A percentile compares a stretch with the other conserved stretches of the same genome.
Evolutionary conservation across 2,113 vertebrate genomes (phyloP).

Genomic region (Micromys minutus): DNA sequence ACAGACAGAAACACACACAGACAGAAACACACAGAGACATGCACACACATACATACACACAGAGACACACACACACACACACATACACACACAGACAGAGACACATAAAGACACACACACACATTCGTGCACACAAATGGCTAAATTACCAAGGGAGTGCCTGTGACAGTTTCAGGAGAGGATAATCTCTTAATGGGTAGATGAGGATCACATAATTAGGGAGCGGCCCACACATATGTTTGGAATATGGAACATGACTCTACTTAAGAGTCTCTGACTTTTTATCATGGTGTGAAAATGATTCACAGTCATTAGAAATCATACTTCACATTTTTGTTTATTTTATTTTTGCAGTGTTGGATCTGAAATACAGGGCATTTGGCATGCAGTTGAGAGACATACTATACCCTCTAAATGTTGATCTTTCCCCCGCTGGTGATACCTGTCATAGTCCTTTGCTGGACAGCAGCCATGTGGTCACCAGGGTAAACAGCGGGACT

Average conservation of each 20-base stretch:
- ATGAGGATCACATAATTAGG: not conserved
- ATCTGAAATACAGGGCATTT: too few relatives aligned
- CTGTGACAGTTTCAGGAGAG: not conserved
- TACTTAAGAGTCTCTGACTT: not conserved
- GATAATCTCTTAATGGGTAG: not conserved
- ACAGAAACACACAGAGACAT: too few relatives aligned
- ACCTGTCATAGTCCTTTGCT: not conserved
- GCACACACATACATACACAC: too few relatives aligned
- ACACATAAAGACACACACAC: accelerated
- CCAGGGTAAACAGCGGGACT: not conserved
- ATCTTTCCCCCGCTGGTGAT: not conserved
- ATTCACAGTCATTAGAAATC: not conserved
- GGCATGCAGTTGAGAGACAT: not conserved
- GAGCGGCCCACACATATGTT: not conserved
- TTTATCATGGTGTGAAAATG: not conserved
- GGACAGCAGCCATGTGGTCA: not conserved
- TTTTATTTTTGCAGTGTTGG: not conserved
- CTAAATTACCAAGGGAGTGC: not conserved
- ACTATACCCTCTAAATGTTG: not conserved
- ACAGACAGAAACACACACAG: not conserved
- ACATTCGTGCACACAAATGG: not conserved
- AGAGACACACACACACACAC: not conserved
- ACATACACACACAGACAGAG: not conserved
- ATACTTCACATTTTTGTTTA: not conserved
- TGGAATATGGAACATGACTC: not conserved